phyloP scores from a whole-genome alignment of 2,888 invertebrate species.

The Drepanosiphum platanoidis region DNA sequence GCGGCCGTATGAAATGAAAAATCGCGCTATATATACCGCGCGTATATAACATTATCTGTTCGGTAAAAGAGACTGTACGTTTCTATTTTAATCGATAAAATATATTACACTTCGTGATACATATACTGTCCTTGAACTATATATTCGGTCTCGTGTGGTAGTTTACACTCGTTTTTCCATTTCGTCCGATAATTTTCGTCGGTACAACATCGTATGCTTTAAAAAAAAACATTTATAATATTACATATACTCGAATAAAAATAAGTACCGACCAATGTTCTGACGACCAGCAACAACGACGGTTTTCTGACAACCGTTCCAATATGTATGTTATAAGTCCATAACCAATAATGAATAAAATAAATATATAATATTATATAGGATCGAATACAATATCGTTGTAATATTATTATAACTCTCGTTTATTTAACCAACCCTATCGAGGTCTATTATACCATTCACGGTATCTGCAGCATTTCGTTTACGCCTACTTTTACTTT shows the following conservation, averaged over 20 bases:
- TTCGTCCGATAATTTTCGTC: no score
- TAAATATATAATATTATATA: background rate
- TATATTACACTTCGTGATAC: no score
- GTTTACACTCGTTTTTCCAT: no score
- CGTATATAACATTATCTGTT: no score
- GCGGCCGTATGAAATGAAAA: no score
- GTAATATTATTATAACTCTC: conserved; percentile 3
- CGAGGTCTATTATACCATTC: conserved; percentile 45
- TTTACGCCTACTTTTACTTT: conserved; percentile 38
- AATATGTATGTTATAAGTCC: background rate
- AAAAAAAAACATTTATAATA: background rate
- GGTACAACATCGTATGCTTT: background rate
- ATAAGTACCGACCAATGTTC: background rate
- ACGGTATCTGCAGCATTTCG: background rate
- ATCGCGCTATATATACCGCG: no score
- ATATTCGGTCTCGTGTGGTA: no score
- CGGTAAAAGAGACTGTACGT: no score
- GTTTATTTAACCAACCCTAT: conserved; percentile 47
- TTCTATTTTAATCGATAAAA: no score
- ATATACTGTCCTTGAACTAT: no score
- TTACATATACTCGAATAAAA: background rate
- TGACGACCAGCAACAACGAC: background rate
- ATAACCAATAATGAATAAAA: background rate
- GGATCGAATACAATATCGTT: background rate
- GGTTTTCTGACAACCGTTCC: background rate